Conservation (phyloP, 2,888 invertebrate species). For the Phyllotreta striolata region DNA sequence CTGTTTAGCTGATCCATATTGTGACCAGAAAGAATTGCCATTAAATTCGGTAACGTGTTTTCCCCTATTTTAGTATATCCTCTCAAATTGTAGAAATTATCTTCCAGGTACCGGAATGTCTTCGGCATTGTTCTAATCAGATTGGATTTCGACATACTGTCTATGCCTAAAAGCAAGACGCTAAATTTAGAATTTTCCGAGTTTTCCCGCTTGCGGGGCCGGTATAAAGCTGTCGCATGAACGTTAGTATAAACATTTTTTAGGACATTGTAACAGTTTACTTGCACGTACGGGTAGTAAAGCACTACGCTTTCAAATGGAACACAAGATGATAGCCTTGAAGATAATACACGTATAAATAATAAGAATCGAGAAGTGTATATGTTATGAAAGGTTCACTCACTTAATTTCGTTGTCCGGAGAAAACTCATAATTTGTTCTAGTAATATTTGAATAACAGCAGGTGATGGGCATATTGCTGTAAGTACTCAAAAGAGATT, state of each 20-base stretch:
- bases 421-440: constrained; percentile 41
- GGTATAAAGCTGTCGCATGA: constrained; percentile 60
- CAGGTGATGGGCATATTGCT: constrained; percentile 44
- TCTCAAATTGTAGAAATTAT: constrained; percentile 58
- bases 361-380: neutral
- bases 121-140: constrained; percentile 77
- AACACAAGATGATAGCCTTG: constrained; percentile 30
- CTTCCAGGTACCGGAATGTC: constrained; percentile 72
- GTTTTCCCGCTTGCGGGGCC: too few relatives aligned
- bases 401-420: constrained; percentile 47
- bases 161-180: constrained; percentile 82
- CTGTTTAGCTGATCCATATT: constrained; percentile 58
- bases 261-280: constrained; percentile 17
- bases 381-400: constrained; percentile 17
- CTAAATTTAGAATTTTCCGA: constrained; percentile 52
- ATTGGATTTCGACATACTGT: constrained; percentile 83
- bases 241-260: constrained; percentile 62
- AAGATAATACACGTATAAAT: constrained; percentile 23
- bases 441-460: constrained; percentile 55
- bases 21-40: constrained; percentile 80
- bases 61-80: constrained; percentile 76
- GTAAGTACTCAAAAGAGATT: constrained; percentile 46
- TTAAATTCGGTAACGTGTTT: constrained; percentile 90
- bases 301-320: constrained; percentile 32
- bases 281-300: constrained; percentile 29